These are phyloP conservation scores for Hydropsyche betteni DNA, from an alignment of 2,888 invertebrate genomes.

Conservation along the genomic window DNA sequence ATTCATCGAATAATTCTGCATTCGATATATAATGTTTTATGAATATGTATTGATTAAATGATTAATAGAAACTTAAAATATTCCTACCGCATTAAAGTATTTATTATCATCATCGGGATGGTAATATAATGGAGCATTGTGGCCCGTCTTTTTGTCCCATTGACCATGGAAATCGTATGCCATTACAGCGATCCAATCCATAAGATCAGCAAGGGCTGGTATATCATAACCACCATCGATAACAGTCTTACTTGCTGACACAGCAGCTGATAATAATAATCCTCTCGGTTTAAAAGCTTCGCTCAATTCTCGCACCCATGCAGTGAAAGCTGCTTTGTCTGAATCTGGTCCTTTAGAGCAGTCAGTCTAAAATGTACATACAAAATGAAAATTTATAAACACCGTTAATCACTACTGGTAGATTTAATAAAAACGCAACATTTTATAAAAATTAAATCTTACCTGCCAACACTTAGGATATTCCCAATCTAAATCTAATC, in stretches of 20 bases:
- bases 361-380: slow-evolving; percentile 70
- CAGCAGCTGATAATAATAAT: slow-evolving; percentile 81
- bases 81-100: slow-evolving; percentile 82
- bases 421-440: not conserved
- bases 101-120: slow-evolving; percentile 84
- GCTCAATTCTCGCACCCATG: slow-evolving; percentile 76
- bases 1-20: slow-evolving; percentile 84
- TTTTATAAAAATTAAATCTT: slow-evolving; percentile 43
- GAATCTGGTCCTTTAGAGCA: slow-evolving; percentile 85
- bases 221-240: slow-evolving; percentile 89
- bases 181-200: slow-evolving; percentile 94
- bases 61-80: not conserved
- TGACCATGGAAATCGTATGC: slow-evolving; percentile 92
- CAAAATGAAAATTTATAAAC: slow-evolving; percentile 22
- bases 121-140: slow-evolving; percentile 84
- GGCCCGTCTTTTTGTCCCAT: slow-evolving; percentile 92
- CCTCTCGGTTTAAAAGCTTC: slow-evolving; percentile 73
- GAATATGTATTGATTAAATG: not conserved
- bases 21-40: slow-evolving; percentile 44
- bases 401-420: too few relatives aligned
- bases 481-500: slow-evolving; percentile 96
- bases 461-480: slow-evolving; percentile 92
- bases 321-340: slow-evolving; percentile 83
- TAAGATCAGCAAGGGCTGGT: slow-evolving; percentile 73
- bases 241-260: slow-evolving; percentile 87